Evolutionary conservation across 1,140 invertebrate species (phyloP).

Genomic region (Limonius californicus): DNA sequence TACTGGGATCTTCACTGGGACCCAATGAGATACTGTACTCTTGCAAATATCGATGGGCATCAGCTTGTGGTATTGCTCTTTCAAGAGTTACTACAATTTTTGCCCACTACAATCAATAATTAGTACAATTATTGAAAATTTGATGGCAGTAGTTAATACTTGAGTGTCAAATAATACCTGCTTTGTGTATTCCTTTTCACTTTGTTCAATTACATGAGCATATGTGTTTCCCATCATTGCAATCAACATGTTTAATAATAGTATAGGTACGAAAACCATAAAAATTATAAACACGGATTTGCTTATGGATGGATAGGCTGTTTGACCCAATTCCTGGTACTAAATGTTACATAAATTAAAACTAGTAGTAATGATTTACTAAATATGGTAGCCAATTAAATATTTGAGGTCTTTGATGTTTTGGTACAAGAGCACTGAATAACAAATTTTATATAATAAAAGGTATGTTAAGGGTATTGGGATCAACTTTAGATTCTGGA

Average conservation of each 20-base stretch:
- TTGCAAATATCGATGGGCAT: constrained; percentile 86
- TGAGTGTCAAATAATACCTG: too few relatives aligned
- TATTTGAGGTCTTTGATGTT: too few relatives aligned
- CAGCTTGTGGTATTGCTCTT: constrained; percentile 82
- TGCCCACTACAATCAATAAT: constrained; percentile 72
- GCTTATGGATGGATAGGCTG: constrained; percentile 84
- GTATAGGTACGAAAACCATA: constrained; percentile 95
- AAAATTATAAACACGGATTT: constrained; percentile 95
- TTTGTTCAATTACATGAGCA: constrained; percentile 95
- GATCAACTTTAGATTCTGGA: too few relatives aligned
- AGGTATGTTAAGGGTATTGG: neutral
- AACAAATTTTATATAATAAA: neutral
- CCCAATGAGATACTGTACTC: constrained; percentile 93
- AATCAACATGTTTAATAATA: constrained; percentile 96
- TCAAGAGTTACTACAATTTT: constrained; percentile 97
- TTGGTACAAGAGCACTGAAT: too few relatives aligned
- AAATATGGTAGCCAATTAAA: neutral
- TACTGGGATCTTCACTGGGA: constrained; percentile 72
- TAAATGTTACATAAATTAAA: too few relatives aligned
- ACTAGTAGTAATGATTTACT: constrained; percentile 22
- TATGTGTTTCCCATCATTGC: constrained; percentile 99
- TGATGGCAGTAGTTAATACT: too few relatives aligned
- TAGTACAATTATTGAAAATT: too few relatives aligned
- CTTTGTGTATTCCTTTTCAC: constrained; percentile 98
- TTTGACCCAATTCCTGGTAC: constrained; percentile 87